These are phyloP conservation scores for Brachymystax lenok DNA, from an alignment of 2,797 vertebrate genomes.

Conservation along the genomic window DNA sequence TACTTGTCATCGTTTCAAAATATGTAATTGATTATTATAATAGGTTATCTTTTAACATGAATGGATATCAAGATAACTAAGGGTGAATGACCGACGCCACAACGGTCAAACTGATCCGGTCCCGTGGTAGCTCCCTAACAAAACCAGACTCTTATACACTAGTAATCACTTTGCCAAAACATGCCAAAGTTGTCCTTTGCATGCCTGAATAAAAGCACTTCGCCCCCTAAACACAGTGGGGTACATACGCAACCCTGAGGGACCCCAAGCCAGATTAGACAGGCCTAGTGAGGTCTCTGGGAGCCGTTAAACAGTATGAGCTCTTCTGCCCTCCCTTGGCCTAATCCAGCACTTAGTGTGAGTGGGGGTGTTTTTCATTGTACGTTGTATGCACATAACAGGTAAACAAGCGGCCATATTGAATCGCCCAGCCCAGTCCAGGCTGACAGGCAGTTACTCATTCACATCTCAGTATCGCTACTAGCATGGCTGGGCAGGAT, in stretches of 20 bases:
- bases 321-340: not conserved
- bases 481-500: not conserved
- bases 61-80: not conserved
- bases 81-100: not conserved
- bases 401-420: not conserved
- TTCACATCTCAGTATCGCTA: not conserved
- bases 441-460: not conserved
- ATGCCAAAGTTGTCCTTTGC: not conserved
- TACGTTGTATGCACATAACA: not conserved
- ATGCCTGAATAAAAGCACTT: no score
- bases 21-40: not conserved
- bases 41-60: not conserved
- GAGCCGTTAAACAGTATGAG: not conserved
- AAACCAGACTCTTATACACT: not conserved
- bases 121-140: not conserved
- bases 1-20: not conserved
- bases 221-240: no score
- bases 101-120: not conserved
- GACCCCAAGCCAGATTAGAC: not conserved
- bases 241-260: no score
- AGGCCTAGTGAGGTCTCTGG: not conserved
- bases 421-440: not conserved
- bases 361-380: not conserved
- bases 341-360: not conserved
- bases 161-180: not conserved